A percentile compares a stretch with the other conserved stretches of the same genome.
Conservation (phyloP, 2,888 invertebrate genomes). For the Drosophila flavopinicola region DNA sequence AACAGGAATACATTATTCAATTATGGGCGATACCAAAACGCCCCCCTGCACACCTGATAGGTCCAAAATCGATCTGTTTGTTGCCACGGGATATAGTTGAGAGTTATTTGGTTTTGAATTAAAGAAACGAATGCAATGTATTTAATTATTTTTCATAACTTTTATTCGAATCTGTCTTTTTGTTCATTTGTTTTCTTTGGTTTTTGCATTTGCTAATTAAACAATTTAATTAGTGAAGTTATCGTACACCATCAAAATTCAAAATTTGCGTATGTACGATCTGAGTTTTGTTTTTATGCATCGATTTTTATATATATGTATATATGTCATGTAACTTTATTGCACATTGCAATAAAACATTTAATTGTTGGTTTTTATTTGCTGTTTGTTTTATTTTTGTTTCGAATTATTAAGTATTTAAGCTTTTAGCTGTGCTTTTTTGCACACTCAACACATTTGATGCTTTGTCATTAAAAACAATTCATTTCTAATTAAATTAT, state of each 20-base stretch:
- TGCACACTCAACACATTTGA: conserved; percentile 57
- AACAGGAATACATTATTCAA: conserved; percentile 5
- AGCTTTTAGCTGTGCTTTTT: conserved; percentile 60
- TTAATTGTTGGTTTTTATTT: conserved; percentile 9
- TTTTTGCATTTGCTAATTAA: conserved; percentile 57
- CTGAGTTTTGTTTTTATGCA: conserved; percentile 43
- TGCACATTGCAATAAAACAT: conserved; percentile 52
- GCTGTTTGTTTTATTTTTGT: background rate
- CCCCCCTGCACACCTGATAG: background rate
- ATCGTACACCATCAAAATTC: conserved; percentile 57
- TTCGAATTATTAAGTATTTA: conserved; percentile 35
- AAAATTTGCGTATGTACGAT: conserved; percentile 40
- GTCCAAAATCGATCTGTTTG: background rate
- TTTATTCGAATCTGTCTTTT: conserved; percentile 57
- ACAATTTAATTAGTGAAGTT: conserved; percentile 69
- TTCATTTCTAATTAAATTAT: conserved; percentile 55
- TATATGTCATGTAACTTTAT: conserved; percentile 27
- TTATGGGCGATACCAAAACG: background rate
- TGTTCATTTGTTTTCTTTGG: conserved; percentile 35
- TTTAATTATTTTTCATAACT: conserved; percentile 37
- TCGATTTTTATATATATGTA: conserved; percentile 34
- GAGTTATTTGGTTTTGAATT: background rate
- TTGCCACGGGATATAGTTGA: background rate
- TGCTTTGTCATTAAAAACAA: conserved; percentile 52
- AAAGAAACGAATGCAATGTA: background rate